Evolutionary conservation across 2,888 invertebrate genomes (phyloP).

Genomic region (Drosophila buzzatii): DNA sequence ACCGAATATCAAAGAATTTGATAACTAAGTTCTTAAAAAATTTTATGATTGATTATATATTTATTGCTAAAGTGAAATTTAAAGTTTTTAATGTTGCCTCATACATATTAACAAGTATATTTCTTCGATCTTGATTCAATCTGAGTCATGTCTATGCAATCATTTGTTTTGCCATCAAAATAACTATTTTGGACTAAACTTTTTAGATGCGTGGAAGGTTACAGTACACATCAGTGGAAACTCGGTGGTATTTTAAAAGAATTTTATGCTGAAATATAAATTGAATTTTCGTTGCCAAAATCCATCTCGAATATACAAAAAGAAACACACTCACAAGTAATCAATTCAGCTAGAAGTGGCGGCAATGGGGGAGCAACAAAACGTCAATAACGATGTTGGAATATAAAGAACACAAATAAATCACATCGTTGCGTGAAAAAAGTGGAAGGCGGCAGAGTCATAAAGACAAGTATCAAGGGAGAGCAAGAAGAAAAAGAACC

Average conservation of each 20-base stretch:
- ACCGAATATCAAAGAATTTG: neutral
- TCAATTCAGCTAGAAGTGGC: constrained; percentile 52
- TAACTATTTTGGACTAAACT: constrained; percentile 15
- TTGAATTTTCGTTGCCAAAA: constrained; percentile 61
- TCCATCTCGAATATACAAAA: constrained; percentile 43
- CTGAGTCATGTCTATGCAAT: neutral
- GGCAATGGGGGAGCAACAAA: constrained; percentile 31
- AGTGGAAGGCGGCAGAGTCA: constrained; percentile 59
- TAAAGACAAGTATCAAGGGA: constrained; percentile 54
- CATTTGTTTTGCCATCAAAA: constrained; percentile 12
- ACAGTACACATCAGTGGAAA: constrained; percentile 4
- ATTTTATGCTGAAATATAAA: constrained; percentile 49
- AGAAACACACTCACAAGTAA: constrained; percentile 45
- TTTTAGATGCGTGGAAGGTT: constrained; percentile 11
- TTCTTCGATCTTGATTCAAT: neutral
- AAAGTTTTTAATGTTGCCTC: neutral
- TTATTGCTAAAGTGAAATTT: neutral
- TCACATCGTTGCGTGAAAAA: constrained; percentile 64
- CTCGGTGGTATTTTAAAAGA: constrained; percentile 53
- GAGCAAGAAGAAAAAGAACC: neutral
- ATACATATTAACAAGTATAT: neutral
- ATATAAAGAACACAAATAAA: constrained; percentile 75
- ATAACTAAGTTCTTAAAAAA: neutral
- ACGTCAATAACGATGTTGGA: constrained; percentile 60
- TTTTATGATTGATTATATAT: neutral